Evolutionary conservation across 2,888 invertebrate species (phyloP).

Genomic region (Rotaria sp.): DNA sequence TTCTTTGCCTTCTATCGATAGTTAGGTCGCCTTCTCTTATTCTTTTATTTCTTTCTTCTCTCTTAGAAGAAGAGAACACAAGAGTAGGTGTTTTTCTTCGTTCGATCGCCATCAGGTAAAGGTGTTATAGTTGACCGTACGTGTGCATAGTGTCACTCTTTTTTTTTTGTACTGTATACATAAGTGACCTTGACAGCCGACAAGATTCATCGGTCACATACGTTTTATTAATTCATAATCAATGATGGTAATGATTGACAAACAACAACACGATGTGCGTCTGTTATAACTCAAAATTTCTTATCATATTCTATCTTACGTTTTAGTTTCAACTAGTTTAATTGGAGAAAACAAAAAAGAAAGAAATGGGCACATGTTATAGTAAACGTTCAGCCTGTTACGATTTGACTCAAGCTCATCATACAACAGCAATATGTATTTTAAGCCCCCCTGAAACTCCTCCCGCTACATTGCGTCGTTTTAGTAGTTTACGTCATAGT

Average conservation of each 20-base stretch:
- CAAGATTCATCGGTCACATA: not conserved
- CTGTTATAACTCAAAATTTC: not conserved
- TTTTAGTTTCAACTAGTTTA: not conserved
- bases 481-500: conserved; percentile 30
- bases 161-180: not conserved
- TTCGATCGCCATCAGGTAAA: not conserved
- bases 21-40: not conserved
- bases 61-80: not conserved
- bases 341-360: not conserved
- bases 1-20: not conserved
- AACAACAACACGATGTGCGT: not conserved
- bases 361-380: conserved; percentile 13
- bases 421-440: not conserved
- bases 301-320: not conserved
- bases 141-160: not conserved
- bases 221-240: not conserved
- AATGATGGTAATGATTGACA: not conserved
- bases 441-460: not conserved
- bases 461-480: not conserved
- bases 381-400: conserved; percentile 22
- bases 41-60: not conserved
- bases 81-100: not conserved
- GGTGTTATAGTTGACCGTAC: not conserved
- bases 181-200: not conserved
- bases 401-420: not conserved